These are phyloP conservation scores for Cyanoderma ruficeps DNA, from an alignment of 2,113 vertebrate genomes.

Conservation along the genomic window DNA sequence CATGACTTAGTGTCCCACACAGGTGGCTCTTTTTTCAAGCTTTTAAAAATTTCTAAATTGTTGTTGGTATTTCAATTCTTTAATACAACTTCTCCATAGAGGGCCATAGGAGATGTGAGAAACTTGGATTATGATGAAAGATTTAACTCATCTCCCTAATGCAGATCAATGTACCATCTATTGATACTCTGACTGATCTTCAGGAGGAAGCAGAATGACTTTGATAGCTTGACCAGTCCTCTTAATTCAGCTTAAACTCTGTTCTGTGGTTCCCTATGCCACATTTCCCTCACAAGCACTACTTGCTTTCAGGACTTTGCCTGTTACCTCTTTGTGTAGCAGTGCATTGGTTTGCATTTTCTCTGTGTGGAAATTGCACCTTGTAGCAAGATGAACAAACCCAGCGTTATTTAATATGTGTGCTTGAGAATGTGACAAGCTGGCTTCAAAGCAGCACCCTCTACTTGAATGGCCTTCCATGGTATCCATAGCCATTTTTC, in stretches of 20 bases:
- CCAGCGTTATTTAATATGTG: rapidly evolving
- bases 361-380: neutral
- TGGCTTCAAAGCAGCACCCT: neutral
- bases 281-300: neutral
- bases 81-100: neutral
- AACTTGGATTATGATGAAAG: neutral
- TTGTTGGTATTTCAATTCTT: neutral
- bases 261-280: rapidly evolving
- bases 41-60: neutral
- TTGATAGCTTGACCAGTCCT: neutral
- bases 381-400: neutral
- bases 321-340: neutral
- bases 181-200: neutral
- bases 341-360: neutral
- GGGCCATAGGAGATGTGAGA: neutral
- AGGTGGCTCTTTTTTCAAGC: neutral
- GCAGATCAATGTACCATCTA: neutral
- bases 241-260: neutral
- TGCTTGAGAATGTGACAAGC: neutral
- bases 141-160: neutral
- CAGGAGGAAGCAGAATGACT: neutral
- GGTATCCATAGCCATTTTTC: neutral
- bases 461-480: neutral
- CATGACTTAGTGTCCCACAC: neutral
- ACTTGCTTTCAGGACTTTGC: neutral